Conservation (phyloP, 1,140 invertebrate genomes). For the Holcopasites calliopsidis region DNA sequence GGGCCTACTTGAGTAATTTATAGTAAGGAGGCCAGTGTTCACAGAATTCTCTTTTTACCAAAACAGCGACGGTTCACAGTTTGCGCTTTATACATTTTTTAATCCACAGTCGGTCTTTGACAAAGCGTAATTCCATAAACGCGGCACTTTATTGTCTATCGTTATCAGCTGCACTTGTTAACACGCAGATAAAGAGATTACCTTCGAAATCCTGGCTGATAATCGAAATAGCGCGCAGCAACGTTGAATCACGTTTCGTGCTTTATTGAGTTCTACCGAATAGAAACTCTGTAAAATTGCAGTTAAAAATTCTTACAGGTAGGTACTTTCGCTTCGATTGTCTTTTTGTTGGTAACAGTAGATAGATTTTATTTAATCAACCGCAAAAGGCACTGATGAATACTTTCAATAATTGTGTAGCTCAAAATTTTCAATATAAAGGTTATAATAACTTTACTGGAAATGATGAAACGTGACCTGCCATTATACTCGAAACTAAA, state of each 20-base stretch:
- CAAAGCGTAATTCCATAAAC: conserved; percentile 18
- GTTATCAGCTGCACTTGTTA: conserved; percentile 42
- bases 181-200: conserved; percentile 28
- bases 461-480: too few relatives aligned
- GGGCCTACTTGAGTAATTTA: too few relatives aligned
- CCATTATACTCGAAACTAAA: too few relatives aligned
- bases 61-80: not conserved
- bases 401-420: too few relatives aligned
- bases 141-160: conserved; percentile 25
- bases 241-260: not conserved
- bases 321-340: not conserved
- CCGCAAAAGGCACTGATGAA: too few relatives aligned
- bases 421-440: too few relatives aligned
- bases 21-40: too few relatives aligned
- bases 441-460: too few relatives aligned
- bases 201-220: conserved; percentile 6
- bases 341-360: too few relatives aligned
- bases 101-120: conserved; percentile 1
- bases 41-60: conserved; percentile 6
- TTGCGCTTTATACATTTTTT: conserved; percentile 1
- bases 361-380: too few relatives aligned
- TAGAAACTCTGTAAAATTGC: not conserved
- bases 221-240: not conserved
- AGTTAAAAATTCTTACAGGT: too few relatives aligned
- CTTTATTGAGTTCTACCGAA: not conserved